Percentiles rank a stretch among this genome's conserved stretches.
Conservation (phyloP, 2,797 vertebrate species). For the Pithecia hirsuta region DNA sequence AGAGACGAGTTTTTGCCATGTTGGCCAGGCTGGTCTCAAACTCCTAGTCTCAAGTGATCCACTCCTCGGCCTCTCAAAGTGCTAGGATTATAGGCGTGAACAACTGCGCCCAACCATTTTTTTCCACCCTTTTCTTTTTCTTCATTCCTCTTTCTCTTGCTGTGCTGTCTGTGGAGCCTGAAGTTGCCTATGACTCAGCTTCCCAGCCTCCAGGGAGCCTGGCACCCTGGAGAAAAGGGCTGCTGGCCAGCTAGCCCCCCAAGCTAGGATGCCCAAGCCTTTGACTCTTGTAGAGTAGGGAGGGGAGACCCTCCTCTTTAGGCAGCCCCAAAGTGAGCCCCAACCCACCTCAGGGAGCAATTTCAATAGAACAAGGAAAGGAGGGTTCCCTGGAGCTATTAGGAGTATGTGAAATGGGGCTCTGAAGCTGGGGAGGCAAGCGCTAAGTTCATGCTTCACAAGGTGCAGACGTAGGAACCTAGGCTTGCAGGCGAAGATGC, state of each 20-base stretch:
- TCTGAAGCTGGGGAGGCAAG: not conserved
- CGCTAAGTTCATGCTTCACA: not conserved
- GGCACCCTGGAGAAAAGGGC: not conserved
- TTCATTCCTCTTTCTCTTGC: not conserved
- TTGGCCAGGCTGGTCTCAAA: not conserved
- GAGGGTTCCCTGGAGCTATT: not conserved
- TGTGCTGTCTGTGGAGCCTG: not conserved
- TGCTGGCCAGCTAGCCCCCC: slow-evolving; percentile 21
- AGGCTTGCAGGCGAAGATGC: not conserved
- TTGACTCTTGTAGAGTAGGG: not conserved
- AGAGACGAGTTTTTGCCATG: not conserved
- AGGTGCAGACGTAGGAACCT: not conserved
- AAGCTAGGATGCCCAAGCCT: not conserved
- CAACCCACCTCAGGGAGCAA: not conserved
- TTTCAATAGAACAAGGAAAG: slow-evolving; percentile 33
- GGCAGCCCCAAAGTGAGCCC: not conserved
- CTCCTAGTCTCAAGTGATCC: not conserved
- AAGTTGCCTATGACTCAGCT: slow-evolving; percentile 31
- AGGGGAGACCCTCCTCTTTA: not conserved
- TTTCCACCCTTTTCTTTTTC: slow-evolving; percentile 12
- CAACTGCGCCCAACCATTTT: not conserved
- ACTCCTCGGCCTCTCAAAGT: not conserved
- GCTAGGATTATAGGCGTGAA: not conserved
- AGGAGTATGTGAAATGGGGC: not conserved
- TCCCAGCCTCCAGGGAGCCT: not conserved